phyloP scores from a whole-genome alignment of 2,113 vertebrate species.

The Anseranas semipalmata region DNA sequence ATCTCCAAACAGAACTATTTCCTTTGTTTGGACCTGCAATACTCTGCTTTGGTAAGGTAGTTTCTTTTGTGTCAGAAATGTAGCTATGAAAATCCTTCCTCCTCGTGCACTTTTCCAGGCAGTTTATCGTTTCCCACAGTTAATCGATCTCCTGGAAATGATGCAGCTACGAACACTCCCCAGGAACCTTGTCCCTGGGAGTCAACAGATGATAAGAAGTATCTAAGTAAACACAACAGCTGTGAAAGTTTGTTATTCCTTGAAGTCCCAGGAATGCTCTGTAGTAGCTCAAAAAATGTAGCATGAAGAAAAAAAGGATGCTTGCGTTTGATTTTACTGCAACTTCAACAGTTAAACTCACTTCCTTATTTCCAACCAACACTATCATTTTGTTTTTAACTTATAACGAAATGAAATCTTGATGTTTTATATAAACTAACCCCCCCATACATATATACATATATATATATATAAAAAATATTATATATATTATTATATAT shows the following conservation, averaged over 20 bases:
- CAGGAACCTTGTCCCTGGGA: not conserved
- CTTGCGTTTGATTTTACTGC: not conserved
- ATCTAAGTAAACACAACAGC: not conserved
- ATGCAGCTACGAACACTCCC: not conserved
- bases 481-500: too few species aligned
- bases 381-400: not conserved
- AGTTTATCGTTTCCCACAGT: conserved; percentile 26
- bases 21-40: not conserved
- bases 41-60: not conserved
- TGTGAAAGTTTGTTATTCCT: not conserved
- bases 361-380: not conserved
- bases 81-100: not conserved
- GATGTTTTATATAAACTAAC: not conserved
- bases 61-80: not conserved
- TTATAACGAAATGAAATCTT: not conserved
- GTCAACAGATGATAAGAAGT: not conserved
- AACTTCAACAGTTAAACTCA: not conserved
- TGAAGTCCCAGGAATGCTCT: not conserved
- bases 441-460: not conserved
- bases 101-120: not conserved
- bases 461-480: too few species aligned
- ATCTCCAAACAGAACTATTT: not conserved
- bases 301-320: not conserved
- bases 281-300: not conserved
- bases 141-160: conserved; percentile 19